phyloP scores from a whole-genome alignment of 37 sponge, comb jelly and placozoan species.

The Petrosia ficiformis region DNA sequence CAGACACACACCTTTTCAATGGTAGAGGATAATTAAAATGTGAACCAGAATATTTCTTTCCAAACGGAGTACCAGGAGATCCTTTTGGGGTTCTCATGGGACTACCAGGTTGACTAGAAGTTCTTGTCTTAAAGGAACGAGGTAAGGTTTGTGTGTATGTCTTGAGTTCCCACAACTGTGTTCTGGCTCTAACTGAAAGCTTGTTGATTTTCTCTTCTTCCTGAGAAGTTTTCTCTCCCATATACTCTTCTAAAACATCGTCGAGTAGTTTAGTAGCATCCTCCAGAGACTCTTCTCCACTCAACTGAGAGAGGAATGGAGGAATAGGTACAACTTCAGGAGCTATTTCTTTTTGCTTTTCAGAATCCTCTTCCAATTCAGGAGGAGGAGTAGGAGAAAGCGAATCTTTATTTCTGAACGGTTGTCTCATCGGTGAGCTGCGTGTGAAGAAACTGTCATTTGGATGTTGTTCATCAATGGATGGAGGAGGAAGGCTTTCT shows the following conservation, averaged over 20 bases:
- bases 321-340: not conserved
- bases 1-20: not conserved
- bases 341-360: not conserved
- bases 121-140: not conserved
- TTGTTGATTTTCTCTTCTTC: not conserved
- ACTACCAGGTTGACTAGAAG: not conserved
- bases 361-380: not conserved
- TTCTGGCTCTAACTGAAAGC: not conserved
- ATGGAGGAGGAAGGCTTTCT: not conserved
- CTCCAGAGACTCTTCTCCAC: no score
- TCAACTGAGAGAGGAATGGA: not conserved
- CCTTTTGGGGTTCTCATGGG: conserved; percentile 1
- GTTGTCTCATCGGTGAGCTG: not conserved
- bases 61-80: not conserved
- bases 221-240: not conserved
- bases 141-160: conserved; percentile 1
- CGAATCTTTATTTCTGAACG: not conserved
- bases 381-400: not conserved
- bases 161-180: conserved; percentile 1
- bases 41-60: not conserved
- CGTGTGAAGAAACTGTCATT: not conserved
- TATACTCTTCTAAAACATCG: conserved; percentile 1
- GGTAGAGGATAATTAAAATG: not conserved
- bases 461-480: not conserved
- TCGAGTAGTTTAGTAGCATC: not conserved